Conservation (phyloP, 2,113 vertebrate species). For the Carassius auratus region DNA sequence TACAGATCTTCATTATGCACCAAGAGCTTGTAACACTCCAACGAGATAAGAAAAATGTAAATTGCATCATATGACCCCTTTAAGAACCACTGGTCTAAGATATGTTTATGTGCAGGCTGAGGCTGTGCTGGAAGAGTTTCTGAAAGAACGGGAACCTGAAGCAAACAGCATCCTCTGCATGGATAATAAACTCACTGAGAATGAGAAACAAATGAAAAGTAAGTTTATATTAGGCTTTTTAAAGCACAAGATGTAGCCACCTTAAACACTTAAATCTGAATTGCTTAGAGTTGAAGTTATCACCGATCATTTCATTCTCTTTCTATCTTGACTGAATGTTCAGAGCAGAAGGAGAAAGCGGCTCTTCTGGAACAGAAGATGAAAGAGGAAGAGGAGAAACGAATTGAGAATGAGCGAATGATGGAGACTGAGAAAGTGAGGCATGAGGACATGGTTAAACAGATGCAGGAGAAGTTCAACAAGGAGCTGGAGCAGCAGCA, state of each 20-base stretch:
- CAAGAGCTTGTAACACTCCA: too few species aligned
- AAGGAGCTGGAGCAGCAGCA: neutral
- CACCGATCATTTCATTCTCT: neutral
- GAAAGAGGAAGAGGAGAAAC: constrained; percentile 44
- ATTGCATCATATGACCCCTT: neutral
- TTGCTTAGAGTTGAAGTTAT: neutral
- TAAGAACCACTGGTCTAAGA: neutral
- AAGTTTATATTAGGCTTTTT: neutral
- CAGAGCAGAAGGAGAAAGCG: constrained; percentile 44
- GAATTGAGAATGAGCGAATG: constrained; percentile 19
- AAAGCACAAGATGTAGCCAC: too few species aligned
- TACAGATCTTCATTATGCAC: too few species aligned
- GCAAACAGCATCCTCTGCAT: constrained; percentile 47
- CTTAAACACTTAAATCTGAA: too few species aligned
- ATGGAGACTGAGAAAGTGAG: constrained; percentile 37
- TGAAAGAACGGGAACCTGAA: constrained; percentile 34
- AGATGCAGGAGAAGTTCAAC: constrained; percentile 28
- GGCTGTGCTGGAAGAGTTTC: constrained; percentile 46
- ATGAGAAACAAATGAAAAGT: constrained; percentile 46
- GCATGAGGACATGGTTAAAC: constrained; percentile 42
- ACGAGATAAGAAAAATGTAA: too few species aligned
- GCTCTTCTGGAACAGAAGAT: constrained; percentile 49
- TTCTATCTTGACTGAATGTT: neutral
- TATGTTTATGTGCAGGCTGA: constrained; percentile 45
- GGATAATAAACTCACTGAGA: constrained; percentile 48